Evolutionary conservation across 2,888 invertebrate genomes (phyloP).

Genomic region (Apamea anceps): DNA sequence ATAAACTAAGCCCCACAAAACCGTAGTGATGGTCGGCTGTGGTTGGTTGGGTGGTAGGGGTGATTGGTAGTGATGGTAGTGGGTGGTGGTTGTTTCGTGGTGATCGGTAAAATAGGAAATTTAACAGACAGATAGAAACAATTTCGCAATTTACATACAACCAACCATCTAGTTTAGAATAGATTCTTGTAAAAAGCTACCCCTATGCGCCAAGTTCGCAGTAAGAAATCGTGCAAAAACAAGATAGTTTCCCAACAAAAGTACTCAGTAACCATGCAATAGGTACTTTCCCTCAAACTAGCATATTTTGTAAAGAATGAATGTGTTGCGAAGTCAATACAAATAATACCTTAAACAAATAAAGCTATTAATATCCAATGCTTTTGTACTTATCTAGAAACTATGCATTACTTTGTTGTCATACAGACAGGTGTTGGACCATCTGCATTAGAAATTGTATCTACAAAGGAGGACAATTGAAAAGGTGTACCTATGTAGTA

Average conservation of each 20-base stretch:
- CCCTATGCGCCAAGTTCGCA: not conserved
- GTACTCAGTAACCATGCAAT: not conserved
- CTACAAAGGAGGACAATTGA: slow-evolving; percentile 13
- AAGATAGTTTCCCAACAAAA: not conserved
- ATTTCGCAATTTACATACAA: not conserved
- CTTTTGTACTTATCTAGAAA: not conserved
- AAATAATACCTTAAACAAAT: slow-evolving; percentile 1
- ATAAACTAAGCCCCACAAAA: too few relatives aligned
- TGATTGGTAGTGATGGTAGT: too few relatives aligned
- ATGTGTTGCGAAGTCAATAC: slow-evolving; percentile 9
- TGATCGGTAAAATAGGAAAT: too few relatives aligned
- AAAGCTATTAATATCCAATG: not conserved
- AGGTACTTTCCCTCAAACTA: not conserved
- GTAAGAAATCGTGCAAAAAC: slow-evolving; percentile 24
- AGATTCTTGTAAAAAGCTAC: not conserved
- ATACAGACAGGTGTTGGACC: slow-evolving; percentile 23
- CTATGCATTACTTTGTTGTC: slow-evolving; percentile 2
- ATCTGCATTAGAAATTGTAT: slow-evolving; percentile 30
- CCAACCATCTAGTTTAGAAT: not conserved
- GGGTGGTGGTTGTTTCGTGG: too few relatives aligned
- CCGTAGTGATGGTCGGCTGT: too few relatives aligned
- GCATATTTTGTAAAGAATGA: not conserved
- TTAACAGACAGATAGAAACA: not conserved
- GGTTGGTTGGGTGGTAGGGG: too few relatives aligned
- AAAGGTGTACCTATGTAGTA: not conserved